These are phyloP conservation scores for Hippocampus guttulatus DNA, from an alignment of 2,113 vertebrate species.

Conservation along the genomic window DNA sequence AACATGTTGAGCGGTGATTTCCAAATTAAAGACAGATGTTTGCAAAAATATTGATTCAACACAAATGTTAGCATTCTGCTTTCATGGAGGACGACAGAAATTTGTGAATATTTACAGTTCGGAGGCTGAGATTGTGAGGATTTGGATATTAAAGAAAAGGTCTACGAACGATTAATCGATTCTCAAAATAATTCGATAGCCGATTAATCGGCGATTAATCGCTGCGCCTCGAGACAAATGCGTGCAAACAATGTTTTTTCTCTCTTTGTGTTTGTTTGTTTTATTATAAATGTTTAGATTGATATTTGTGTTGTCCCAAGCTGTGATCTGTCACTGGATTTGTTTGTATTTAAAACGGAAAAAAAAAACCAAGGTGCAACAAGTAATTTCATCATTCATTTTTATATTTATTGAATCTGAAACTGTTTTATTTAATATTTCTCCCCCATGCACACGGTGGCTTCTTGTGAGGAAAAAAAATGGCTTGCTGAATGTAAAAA, in stretches of 20 bases:
- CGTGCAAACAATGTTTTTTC: conserved; percentile 58
- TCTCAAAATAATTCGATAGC: too few relatives aligned
- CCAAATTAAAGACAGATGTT: too few relatives aligned
- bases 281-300: conserved; percentile 36
- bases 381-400: conserved; percentile 31
- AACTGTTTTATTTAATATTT: conserved; percentile 21
- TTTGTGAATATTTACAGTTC: too few relatives aligned
- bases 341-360: conserved; percentile 14
- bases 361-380: conserved; percentile 21
- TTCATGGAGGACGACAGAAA: too few relatives aligned
- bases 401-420: conserved; percentile 34
- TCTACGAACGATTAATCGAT: too few relatives aligned
- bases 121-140: too few relatives aligned
- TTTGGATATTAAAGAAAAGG: too few relatives aligned
- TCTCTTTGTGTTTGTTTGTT: conserved; percentile 31
- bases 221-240: conserved; percentile 17
- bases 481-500: conserved; percentile 55
- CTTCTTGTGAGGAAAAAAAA: conserved; percentile 18
- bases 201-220: too few relatives aligned
- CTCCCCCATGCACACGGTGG: conserved; percentile 17
- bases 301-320: conserved; percentile 56
- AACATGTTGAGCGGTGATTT: too few relatives aligned
- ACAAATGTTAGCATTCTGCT: too few relatives aligned
- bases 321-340: conserved; percentile 40
- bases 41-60: too few relatives aligned